These are phyloP conservation scores for Eospalax fontanierii DNA, from an alignment of 2,797 vertebrate species.

Conservation along the genomic window DNA sequence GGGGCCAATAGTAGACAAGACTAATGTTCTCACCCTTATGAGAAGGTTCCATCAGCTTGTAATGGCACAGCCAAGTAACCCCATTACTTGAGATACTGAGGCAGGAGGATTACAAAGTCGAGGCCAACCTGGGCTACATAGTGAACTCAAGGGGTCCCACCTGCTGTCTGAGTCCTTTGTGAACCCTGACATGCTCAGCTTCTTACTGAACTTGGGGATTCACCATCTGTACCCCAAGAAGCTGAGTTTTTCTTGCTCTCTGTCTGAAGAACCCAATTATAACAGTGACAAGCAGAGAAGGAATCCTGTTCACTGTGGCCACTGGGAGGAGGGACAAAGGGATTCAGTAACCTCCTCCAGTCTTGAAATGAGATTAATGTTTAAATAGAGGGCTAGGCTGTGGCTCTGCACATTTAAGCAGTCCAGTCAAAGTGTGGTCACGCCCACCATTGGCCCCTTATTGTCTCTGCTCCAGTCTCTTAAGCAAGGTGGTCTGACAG, in stretches of 20 bases:
- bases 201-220: neutral
- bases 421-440: neutral
- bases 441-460: neutral
- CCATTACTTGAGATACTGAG: neutral
- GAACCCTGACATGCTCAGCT: neutral
- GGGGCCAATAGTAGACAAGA: neutral
- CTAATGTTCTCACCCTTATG: neutral
- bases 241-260: neutral
- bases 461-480: neutral
- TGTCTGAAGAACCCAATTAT: neutral
- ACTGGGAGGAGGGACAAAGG: neutral
- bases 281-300: neutral
- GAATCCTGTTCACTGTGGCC: neutral
- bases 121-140: neutral
- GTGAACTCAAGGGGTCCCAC: neutral
- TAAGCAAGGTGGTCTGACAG: neutral
- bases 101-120: neutral
- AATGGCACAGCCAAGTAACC: neutral
- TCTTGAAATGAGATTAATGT: neutral
- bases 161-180: neutral
- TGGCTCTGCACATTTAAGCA: rapidly evolving
- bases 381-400: neutral
- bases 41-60: neutral
- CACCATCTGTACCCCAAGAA: neutral
- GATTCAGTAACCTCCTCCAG: neutral